Base-by-base conservation (phyloP, 2,888 invertebrate genomes). In the Theretra japonica region DNA sequence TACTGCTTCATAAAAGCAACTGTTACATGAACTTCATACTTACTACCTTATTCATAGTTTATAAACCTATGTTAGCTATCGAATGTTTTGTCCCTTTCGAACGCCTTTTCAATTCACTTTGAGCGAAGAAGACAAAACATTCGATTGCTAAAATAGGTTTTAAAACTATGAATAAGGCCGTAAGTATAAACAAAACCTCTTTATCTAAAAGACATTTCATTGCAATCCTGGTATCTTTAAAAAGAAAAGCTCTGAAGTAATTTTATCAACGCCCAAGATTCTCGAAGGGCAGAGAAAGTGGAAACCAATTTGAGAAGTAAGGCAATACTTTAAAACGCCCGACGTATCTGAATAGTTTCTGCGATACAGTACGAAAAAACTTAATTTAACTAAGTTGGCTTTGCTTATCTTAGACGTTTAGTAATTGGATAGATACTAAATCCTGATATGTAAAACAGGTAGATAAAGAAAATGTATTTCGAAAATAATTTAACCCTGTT, bases 281-380 rank as follows among this genome's bases (percentile, higher is more conserved):
- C 15, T 56, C 30, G 25, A 60, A 60, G 28, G 28, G 69, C 11
- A 69, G 3, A 30, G 50, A 33, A 68, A 53, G 56, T 69, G 30
- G 6, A 30, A 56, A 53, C 53, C 28, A 30, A 69, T 56, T 69
- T 56, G 3, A 6, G 8, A 69, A 53, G 50, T 69, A 30, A 28
- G 50, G 69, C 17, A 69, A 48, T 65, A 65, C 21, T 65, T 65
- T 65, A 48, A 48, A 65, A 23, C 23, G 23, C 17, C 23, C 17
- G 21, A 30, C n/a, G 21, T 5, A 33, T 65, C 23, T 48, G 48
- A 65, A 65, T 17, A 41, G 33, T 62, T 62, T 62, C n/a, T 41
- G 62, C n/a, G 33, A 33, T 62, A 41, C 4, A 62, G 33, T 60
- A 60, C 11, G 41, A 33, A 65, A 41, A 48, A 58, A 58, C 25